Conservation (phyloP, 1,140 invertebrate species). For the Eciton burchellii region DNA sequence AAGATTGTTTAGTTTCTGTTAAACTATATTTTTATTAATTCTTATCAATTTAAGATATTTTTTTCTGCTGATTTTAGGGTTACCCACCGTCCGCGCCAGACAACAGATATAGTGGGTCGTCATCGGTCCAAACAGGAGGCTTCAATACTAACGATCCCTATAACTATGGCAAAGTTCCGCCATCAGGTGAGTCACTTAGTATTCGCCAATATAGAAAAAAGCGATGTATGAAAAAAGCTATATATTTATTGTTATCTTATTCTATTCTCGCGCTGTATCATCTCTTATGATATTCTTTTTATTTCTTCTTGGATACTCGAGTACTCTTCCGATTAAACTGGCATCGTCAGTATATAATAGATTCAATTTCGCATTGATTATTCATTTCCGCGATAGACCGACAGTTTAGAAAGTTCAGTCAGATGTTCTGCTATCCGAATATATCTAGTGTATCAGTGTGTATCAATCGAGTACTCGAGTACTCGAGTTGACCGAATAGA, state of each 20-base stretch:
- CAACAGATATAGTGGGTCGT: slow-evolving; percentile 81
- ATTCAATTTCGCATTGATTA: too few relatives aligned
- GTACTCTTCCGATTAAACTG: too few relatives aligned
- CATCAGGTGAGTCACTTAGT: slow-evolving; percentile 80
- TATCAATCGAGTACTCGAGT: not conserved
- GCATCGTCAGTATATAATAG: too few relatives aligned
- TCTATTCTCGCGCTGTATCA: not conserved
- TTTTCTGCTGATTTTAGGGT: slow-evolving; percentile 73
- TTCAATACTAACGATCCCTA: slow-evolving; percentile 82
- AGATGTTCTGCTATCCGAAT: too few relatives aligned
- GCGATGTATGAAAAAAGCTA: not conserved
- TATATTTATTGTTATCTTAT: not conserved
- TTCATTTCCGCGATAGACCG: too few relatives aligned
- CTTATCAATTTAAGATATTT: not conserved
- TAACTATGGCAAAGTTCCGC: slow-evolving; percentile 83
- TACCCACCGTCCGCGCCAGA: slow-evolving; percentile 81
- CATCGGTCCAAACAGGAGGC: slow-evolving; percentile 78
- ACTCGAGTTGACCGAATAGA: not conserved
- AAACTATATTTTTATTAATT: too few relatives aligned
- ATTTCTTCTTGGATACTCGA: too few relatives aligned
- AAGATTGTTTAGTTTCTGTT: too few relatives aligned
- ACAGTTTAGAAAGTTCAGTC: too few relatives aligned
- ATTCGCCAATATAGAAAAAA: not conserved
- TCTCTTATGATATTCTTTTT: not conserved
- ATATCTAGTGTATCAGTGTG: too few relatives aligned